phyloP scores from a whole-genome alignment of 1,140 invertebrate genomes.

The Diploscapter pachys region DNA sequence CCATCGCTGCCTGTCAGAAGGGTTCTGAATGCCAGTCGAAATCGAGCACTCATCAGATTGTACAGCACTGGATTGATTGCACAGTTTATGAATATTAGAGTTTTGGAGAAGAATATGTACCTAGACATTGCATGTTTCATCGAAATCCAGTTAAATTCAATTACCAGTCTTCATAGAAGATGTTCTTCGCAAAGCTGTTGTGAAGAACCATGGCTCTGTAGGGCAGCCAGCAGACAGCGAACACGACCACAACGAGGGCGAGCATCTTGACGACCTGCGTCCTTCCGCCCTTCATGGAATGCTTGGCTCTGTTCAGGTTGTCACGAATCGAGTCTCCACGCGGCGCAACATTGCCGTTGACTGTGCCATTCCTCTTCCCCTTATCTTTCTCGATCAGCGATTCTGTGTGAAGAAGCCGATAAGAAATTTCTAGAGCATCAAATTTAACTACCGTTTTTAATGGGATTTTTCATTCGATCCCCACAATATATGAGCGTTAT shows the following conservation, averaged over 20 bases:
- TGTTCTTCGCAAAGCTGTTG: conserved; percentile 50
- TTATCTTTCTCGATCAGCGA: too few relatives aligned
- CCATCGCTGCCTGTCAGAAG: conserved; percentile 13
- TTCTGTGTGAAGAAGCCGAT: too few relatives aligned
- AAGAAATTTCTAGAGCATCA: too few relatives aligned
- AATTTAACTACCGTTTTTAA: too few relatives aligned
- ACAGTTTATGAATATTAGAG: conserved; percentile 53
- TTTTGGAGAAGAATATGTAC: conserved; percentile 55
- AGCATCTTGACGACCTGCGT: conserved; percentile 66
- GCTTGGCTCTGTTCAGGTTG: background rate
- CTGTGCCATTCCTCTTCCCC: conserved; percentile 2
- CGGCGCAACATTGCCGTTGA: background rate
- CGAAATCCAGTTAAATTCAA: conserved; percentile 10
- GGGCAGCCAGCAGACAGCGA: conserved; percentile 67
- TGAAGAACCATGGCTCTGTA: conserved; percentile 56
- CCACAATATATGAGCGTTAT: conserved; percentile 65
- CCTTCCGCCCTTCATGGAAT: background rate
- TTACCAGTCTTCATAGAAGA: conserved; percentile 49
- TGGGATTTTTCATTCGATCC: background rate
- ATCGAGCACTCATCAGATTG: conserved; percentile 80
- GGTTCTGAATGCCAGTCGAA: conserved; percentile 64
- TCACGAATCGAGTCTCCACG: too few relatives aligned
- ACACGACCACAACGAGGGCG: conserved; percentile 63
- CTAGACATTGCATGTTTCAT: conserved; percentile 62
- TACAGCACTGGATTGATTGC: conserved; percentile 79